These are phyloP conservation scores for Marisa cornuarietis DNA, from an alignment of 1,140 invertebrate species.

Conservation along the genomic window DNA sequence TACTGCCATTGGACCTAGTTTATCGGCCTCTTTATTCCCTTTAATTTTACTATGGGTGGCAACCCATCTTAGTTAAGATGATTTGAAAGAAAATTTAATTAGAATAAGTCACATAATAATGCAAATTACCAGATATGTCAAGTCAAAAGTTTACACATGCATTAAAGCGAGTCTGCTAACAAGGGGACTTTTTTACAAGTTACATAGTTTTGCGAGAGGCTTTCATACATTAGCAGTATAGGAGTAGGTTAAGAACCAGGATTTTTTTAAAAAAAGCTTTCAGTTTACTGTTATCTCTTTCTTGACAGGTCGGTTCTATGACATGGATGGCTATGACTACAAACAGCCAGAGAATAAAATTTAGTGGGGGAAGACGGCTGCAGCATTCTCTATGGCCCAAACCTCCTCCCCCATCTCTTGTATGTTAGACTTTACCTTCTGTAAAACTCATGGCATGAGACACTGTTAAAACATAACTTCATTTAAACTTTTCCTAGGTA, in stretches of 20 bases:
- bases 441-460: neutral
- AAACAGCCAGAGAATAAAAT: conserved; percentile 19
- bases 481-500: neutral
- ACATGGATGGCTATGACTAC: conserved; percentile 14
- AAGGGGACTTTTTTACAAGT: neutral
- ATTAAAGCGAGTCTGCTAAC: neutral
- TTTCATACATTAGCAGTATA: neutral
- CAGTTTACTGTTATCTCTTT: neutral
- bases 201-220: neutral
- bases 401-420: neutral
- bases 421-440: neutral
- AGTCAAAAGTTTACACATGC: neutral
- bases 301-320: conserved; percentile 1
- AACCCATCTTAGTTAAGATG: neutral
- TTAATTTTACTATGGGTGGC: too few relatives aligned
- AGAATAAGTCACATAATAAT: neutral
- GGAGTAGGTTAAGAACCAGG: too few relatives aligned
- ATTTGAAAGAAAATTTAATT: neutral
- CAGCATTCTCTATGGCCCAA: neutral
- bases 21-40: too few relatives aligned
- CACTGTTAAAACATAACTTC: neutral
- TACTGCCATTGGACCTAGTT: too few relatives aligned
- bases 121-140: neutral
- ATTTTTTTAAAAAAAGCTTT: neutral
- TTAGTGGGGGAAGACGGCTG: neutral